These are phyloP conservation scores for Carapus acus DNA, from an alignment of 2,797 vertebrate species.

Conservation along the genomic window DNA sequence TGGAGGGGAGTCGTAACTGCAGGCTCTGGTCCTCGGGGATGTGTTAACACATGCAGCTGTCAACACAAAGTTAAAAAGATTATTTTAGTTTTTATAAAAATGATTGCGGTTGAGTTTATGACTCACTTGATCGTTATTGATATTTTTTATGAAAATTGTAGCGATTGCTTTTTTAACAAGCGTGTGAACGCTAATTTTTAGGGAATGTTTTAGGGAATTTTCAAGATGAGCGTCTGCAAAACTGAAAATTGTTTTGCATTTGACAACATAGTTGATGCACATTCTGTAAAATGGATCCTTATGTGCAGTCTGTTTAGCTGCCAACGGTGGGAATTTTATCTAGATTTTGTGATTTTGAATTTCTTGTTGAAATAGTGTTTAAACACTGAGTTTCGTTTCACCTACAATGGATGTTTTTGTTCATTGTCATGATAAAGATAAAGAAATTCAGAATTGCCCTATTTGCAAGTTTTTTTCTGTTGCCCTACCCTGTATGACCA, in stretches of 20 bases:
- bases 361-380: neutral
- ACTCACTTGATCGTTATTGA: no score
- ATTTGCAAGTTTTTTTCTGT: neutral
- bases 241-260: constrained; percentile 8
- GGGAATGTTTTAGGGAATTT: no score
- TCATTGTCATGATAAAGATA: constrained; percentile 24
- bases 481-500: constrained; percentile 15
- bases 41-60: constrained; percentile 15
- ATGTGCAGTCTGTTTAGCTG: constrained; percentile 19
- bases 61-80: constrained; percentile 13
- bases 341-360: constrained; percentile 22
- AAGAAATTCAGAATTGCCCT: constrained; percentile 1
- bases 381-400: neutral
- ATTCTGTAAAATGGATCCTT: constrained; percentile 7
- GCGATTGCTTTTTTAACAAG: no score
- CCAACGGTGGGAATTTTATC: constrained; percentile 10
- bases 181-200: no score
- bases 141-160: no score
- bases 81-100: no score
- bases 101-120: no score
- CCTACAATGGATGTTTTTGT: neutral
- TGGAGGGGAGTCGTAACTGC: constrained; percentile 27
- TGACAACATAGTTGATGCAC: constrained; percentile 1
- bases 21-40: neutral
- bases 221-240: no score